Percentiles rank a stretch among this genome's conserved stretches.
Evolutionary conservation across 1,140 invertebrate species (phyloP).

Genomic region (Procambarus clarkii): DNA sequence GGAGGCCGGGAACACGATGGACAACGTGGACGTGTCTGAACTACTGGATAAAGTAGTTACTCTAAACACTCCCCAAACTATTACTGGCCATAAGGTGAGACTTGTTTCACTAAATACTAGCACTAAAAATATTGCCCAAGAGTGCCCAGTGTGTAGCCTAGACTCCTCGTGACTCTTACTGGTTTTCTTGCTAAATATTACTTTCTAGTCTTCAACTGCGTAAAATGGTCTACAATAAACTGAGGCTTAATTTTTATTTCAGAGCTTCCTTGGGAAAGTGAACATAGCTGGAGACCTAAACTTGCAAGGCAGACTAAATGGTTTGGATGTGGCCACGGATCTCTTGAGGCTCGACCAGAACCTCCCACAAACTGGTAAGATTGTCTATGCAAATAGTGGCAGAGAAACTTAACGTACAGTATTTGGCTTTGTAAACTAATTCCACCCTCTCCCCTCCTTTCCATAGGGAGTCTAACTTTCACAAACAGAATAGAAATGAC

Average conservation of each 20-base stretch:
- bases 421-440: no score
- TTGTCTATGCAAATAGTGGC: neutral
- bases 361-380: constrained; percentile 33
- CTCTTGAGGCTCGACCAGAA: constrained; percentile 19
- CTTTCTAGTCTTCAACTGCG: neutral
- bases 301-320: constrained; percentile 20
- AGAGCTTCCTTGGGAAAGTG: constrained; percentile 22
- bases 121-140: no score
- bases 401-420: no score
- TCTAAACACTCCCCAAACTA: neutral
- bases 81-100: constrained; percentile 21
- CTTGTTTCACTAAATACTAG: neutral
- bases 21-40: constrained; percentile 20
- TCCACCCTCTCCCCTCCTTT: neutral
- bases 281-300: constrained; percentile 10
- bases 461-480: constrained; percentile 18
- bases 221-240: neutral
- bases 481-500: neutral
- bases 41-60: neutral
- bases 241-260: neutral
- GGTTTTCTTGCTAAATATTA: no score
- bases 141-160: no score
- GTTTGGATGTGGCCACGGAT: neutral
- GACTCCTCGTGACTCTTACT: no score
- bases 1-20: neutral